Base-by-base conservation (phyloP, 2,797 vertebrate species). In the Gymnopithys bicolor region DNA sequence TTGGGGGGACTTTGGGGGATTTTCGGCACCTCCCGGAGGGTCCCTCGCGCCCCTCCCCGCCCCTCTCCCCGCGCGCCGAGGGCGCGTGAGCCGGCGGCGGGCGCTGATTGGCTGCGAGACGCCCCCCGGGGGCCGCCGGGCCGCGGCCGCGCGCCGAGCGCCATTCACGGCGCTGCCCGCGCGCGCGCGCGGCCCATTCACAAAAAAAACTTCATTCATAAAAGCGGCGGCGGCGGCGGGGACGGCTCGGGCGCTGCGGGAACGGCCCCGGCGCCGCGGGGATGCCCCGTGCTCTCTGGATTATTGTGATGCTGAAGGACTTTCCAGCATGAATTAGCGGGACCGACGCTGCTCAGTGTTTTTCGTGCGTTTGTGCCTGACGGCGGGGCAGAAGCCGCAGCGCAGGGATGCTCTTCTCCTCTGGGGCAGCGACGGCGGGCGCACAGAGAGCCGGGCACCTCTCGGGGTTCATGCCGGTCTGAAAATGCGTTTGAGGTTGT, bases 111-210 rank as follows among this genome's bases (percentile, higher is more conserved):
- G 99, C 94, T 92, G 94, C 94, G 92, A 92, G 97, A 97, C 95
- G 95, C 96, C 97, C 97, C 97, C 96, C 91, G 91, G 98, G 98
- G 98, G 97, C 86, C 96, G 97, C 98, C 98, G 98, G 98, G 98
- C 98, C 98, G 98, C 98, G 98, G 97, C 97, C 97, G 96, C 97
- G 97, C 98, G 97, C 98, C 96, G 96, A 81, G 98, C 98, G 98
- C 97, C 98, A 98, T 98, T 99, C 98, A 99, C 98, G 97, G 98
- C 97, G 98, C 98, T 97, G 98, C 98, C 97, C 98, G 98, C 98
- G 97, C 96, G 97, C 98, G 96, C 96, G 98, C 97, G 98, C 46
- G 93, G 93, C 97, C 97, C 99, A 99, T 99, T 98, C 98, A 94
- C 76, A 75, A 98, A 66, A 45, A 98, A 77, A 98, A 98, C 35